phyloP scores from a whole-genome alignment of 2,113 vertebrate genomes.

The Sylvietta virens region DNA sequence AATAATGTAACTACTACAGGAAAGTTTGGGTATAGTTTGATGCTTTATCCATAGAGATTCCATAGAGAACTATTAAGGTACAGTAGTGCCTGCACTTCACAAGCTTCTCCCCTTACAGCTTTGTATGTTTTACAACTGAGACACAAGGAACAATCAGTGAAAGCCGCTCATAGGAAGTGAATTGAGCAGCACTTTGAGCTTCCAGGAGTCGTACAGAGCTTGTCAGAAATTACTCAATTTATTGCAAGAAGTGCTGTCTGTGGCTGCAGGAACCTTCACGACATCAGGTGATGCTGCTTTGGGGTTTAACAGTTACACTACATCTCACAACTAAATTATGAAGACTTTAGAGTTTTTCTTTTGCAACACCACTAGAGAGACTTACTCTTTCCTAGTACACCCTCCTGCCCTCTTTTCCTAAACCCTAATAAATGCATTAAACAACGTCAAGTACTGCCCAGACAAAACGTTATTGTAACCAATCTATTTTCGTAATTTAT shows the following conservation, averaged over 20 bases:
- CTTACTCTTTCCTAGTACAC: background rate
- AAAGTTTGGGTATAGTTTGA: background rate
- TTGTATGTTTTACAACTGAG: background rate
- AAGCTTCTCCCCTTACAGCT: background rate
- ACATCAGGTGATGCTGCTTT: background rate
- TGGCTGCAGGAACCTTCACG: accelerated
- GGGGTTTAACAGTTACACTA: background rate
- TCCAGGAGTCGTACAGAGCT: background rate
- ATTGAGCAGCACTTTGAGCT: background rate
- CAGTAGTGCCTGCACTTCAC: background rate
- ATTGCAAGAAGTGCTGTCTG: background rate
- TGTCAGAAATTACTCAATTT: background rate
- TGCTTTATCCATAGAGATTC: background rate
- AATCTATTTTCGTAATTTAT: background rate
- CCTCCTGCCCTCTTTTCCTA: background rate
- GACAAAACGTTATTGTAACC: background rate
- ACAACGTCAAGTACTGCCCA: background rate
- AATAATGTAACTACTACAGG: background rate
- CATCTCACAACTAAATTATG: background rate
- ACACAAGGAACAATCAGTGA: background rate
- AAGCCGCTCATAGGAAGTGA: background rate
- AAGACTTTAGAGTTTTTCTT: background rate
- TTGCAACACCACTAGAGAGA: background rate
- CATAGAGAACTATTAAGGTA: background rate
- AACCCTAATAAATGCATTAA: background rate